Evolutionary conservation across 2,888 invertebrate species (phyloP), one percentile per base, ranked within the genome.

Genomic region (Stramonita haemastoma): DNA sequence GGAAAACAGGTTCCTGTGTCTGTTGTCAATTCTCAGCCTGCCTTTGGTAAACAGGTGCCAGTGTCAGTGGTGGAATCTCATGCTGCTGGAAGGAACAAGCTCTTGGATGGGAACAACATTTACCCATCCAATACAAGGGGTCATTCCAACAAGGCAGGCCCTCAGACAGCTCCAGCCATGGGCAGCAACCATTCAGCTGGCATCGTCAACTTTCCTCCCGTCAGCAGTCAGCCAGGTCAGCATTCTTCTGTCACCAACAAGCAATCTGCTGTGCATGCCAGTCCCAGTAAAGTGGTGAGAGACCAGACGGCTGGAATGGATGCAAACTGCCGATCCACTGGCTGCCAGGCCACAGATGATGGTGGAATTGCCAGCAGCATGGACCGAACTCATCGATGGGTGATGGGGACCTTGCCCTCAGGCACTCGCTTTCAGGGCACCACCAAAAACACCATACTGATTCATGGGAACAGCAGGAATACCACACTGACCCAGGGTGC

Each of bases 331-430:
- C 86, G 86, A 26, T 86, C 86, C 13, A 57, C 66, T 32, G 86
- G 86, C 32, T 86, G 86, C 66, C 86, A 86, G 22, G 86, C 86
- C 32, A 86, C 86, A 19, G 86, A 86, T 57, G 86, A 86, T 86
- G 86, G 86, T 19, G 86, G 86, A 66, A 86, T 86, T 4, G 60
- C 86, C 13, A 86, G 86, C 86, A 86, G 86, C n/a, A 86, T 86
- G 86, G 86, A 86, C 34, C 29, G 86, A 56, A 86, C 86, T 34
- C 86, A 86, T 22, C 57, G 66, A 8, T 86, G 86, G 86, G 86
- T 86, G 56, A 29, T 86, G 86, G 86, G 86, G 34, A 86, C 86
- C 19, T 34, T 86, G 66, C 86, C 86, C 15, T 86, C 86, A 26
- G 86, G 86, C 34, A 86, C 86, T 66, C n/a, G 60, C 26, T 86